Percentiles rank a stretch among this genome's conserved stretches.
These are phyloP conservation scores for Aricia agestis DNA, from an alignment of 1,140 invertebrate genomes.

Conservation along the genomic window DNA sequence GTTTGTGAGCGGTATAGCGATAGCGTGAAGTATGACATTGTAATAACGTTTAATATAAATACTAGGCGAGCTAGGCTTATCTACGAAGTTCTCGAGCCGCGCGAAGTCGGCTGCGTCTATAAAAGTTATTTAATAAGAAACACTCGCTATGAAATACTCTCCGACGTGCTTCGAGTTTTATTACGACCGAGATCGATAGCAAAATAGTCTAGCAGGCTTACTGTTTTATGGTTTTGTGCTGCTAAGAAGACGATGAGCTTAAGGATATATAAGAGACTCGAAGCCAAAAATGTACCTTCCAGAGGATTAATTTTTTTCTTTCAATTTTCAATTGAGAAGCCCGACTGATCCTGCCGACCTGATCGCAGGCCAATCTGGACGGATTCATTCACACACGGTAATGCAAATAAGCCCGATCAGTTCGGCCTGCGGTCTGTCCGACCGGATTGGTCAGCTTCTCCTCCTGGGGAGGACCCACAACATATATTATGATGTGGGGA, in stretches of 20 bases:
- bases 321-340: no score
- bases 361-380: no score
- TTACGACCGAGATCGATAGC: slow-evolving; percentile 20
- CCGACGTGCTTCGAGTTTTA: slow-evolving; percentile 37
- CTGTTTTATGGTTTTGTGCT: background rate
- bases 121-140: slow-evolving; percentile 68
- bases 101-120: slow-evolving; percentile 38
- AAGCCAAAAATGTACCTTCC: no score
- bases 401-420: no score
- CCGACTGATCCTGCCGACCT: no score
- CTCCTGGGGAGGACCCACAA: no score
- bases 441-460: no score
- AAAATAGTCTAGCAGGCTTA: background rate
- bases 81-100: slow-evolving; percentile 6
- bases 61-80: slow-evolving; percentile 4
- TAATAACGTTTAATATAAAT: slow-evolving; percentile 14
- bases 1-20: background rate
- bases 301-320: no score
- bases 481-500: no score
- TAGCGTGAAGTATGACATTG: background rate
- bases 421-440: no score
- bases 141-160: slow-evolving; percentile 36
- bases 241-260: background rate
- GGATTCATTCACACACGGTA: no score
- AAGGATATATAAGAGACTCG: no score